Evolutionary conservation across 2,888 invertebrate species (phyloP), one percentile per base, ranked within the genome.

Genomic region (Brachylomia viminalis): DNA sequence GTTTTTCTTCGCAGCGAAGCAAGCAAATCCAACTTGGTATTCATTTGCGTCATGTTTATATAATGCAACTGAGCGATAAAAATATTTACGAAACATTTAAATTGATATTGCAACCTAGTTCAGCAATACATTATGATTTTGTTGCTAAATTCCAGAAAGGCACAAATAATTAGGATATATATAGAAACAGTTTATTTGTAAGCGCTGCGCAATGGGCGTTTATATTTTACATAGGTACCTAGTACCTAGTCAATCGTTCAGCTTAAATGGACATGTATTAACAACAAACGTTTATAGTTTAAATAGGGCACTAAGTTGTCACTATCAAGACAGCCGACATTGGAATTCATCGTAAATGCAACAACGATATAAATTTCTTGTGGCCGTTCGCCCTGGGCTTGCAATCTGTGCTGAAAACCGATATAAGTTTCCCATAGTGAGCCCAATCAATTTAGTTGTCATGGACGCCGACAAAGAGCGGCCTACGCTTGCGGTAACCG

Each of bases 391-490:
- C 91, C 89, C 80, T 77, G 72, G 89, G 89, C 86, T 77, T 56
- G 79, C 79, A 88, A 79, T 84, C 79, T 84, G 61, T 77, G 77
- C 80, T 72, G 77, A 82, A 84, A 86, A 56, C 79, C 27, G 78
- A 87, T 86, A 85, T 82, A 80, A 83, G 85, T 80, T 86, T 71
- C 79, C 83, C 83, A 78, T 75, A 77, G 77, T 77, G 80, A 83
- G 77, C 77, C 82, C 89, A 90, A 93, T 92, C 91, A 91, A 92
- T 92, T 90, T 90, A 91, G 90, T 90, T 93, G 91, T 92, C 90
- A 88, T 80, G 88, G 88, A 71, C 76, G 87, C 92, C 91, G 90
- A 92, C 92, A 92, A 92, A 92, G 91, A 75, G 80, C 72, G 80
- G 77, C 79, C 47, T 83, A 83, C 80, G 87, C 89, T 90, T 89